Conservation (phyloP, 2,797 vertebrate genomes). For the Takifugu rubripes region DNA sequence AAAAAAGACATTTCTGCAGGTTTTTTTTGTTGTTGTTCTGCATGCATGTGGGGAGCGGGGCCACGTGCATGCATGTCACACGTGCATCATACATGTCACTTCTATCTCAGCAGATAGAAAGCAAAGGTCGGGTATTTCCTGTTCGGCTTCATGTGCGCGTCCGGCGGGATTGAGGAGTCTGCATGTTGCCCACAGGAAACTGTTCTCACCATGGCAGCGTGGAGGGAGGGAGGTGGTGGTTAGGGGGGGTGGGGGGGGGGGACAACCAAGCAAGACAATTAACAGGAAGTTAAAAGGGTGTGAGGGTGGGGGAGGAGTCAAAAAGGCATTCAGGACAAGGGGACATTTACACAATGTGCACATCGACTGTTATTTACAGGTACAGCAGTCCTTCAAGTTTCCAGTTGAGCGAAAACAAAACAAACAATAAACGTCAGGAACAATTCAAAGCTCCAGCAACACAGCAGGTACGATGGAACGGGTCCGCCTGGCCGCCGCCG, state of each 20-base stretch:
- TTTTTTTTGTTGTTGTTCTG: constrained; percentile 31
- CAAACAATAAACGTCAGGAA: constrained; percentile 61
- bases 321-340: constrained; percentile 80
- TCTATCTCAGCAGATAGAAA: constrained; percentile 65
- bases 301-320: constrained; percentile 19
- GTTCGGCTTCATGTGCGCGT: constrained; percentile 49
- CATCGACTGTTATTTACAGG: constrained; percentile 91
- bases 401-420: constrained; percentile 82
- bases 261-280: constrained; percentile 68
- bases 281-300: constrained; percentile 62
- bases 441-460: constrained; percentile 68
- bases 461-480: constrained; percentile 73
- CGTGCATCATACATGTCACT: constrained; percentile 52
- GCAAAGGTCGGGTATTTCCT: constrained; percentile 62
- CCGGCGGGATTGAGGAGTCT: constrained; percentile 58
- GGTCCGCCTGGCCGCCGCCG: constrained; percentile 53
- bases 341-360: constrained; percentile 93
- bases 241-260: constrained; percentile 44
- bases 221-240: constrained; percentile 41
- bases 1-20: constrained; percentile 24
- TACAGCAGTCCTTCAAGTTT: constrained; percentile 99
- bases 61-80: constrained; percentile 60
- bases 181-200: constrained; percentile 73
- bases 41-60: constrained; percentile 56
- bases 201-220: constrained; percentile 62